Base-by-base conservation (phyloP, 2,888 invertebrate species). In the Eristalis arbustorum region DNA sequence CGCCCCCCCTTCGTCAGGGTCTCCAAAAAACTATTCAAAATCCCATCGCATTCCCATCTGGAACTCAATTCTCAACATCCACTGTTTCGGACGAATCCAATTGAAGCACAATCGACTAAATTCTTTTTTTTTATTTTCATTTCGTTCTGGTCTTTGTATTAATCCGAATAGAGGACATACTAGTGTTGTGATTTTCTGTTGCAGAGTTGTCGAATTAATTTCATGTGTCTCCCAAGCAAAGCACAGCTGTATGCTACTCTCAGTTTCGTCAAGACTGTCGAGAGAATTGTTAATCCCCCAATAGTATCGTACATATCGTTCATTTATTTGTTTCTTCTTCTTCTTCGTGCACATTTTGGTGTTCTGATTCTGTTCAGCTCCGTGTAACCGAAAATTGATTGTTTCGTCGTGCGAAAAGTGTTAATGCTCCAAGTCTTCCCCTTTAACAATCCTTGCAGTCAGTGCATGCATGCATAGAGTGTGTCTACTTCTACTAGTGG, bases 11-110 rank as follows among this genome's bases (percentile, higher is more conserved):
- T 18, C 8, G 18, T 18, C 18, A 49, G 8, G 18, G 49, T 49
- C 18, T 42, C 49, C 49, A 4, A 25, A 25, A 6, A 13, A 22
- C 23, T 4, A 18, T 49, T 49, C 1, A 49, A n/a, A n/a, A 49
- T 64, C 64, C 42, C 22, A 14, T 22, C 31, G n/a, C 3, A 34
- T 18, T 18, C 23, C 14, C 69, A 56, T n/a, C 49, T 71, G 78
- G 40, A 40, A 66, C 72, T 79, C 25, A 22, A 72, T 87, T 87
- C 75, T 83, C 61, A 40, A 63, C 72, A 23, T 40, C 75, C 63
- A 87, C 87, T 87, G 87, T 87, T 74, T 72, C 78, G 87, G 87
- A 67, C 83, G 82, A 83, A 82, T 83, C n/a, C 83, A 87, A 87
- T 87, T 83, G 87, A 87, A 83, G 85, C 74, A 85, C 85, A 85